Base-by-base conservation (phyloP, 2,888 invertebrate genomes). In the Lydus trimaculatus region DNA sequence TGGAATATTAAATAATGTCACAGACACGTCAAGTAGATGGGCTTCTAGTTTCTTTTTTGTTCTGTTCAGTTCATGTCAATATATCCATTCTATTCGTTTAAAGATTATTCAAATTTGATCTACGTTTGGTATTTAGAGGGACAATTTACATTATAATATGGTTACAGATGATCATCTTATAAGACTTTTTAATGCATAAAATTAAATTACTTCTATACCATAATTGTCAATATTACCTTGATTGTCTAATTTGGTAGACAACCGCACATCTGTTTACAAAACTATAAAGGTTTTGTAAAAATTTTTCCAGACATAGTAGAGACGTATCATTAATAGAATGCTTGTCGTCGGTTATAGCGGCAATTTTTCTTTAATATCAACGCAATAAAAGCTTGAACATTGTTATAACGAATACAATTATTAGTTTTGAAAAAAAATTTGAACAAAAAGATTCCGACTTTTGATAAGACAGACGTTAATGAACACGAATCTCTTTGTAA, bases 1-100 rank as follows among this genome's bases (percentile, higher is more conserved):
- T 48, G 20, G 48, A 48, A 48, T 48, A 48, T 48, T 48, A 48
- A 48, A 48, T 48, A 43, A n/a, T 43, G 43, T 43, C 43, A 17
- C 43, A 17, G 43, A 17, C 43, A 48, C 11, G 20, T 20, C 48
- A 48, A 20, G 48, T 20, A 20, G 20, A 48, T 43, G 17, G 5
- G 5, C 17, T 36, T 36, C 43, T 6, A 3, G 5, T 6, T 6
- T 43, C 17, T 20, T 48, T 20, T 48, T 20, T 48, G 31, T 43
- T 43, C 43, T 43, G 17, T n/a, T n/a, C n/a, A n/a, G n/a, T n/a
- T n/a, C n/a, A n/a, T 43, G 43, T 43, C 43, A 17, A 43, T 17
- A 15, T n/a, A 15, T 39, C 39, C 17, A 43, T 43, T 43, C 43
- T 31, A 9, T 31, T 20, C 39, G 3, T 20, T 20, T 48, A 48